These are phyloP conservation scores for Caenorhabditis brenneri DNA, from an alignment of 1,140 invertebrate species.

Conservation along the genomic window DNA sequence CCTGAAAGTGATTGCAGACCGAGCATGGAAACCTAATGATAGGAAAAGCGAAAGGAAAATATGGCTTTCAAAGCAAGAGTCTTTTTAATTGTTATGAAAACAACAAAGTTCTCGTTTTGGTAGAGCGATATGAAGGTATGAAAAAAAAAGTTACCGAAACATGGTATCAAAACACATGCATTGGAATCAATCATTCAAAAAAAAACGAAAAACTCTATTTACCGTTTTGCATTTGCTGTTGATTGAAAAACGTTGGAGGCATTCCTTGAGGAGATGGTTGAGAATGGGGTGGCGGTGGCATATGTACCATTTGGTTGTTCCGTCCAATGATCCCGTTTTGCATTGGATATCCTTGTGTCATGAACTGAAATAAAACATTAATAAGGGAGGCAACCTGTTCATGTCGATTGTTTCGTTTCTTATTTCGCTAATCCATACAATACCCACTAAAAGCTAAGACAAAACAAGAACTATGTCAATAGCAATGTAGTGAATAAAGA, in stretches of 20 bases:
- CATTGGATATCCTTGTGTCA: neutral
- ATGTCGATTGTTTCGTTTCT: too few species aligned
- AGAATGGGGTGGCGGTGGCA: neutral
- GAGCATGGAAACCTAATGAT: neutral
- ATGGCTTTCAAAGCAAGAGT: too few species aligned
- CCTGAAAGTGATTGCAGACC: neutral
- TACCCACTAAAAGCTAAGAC: too few species aligned
- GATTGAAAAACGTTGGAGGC: neutral
- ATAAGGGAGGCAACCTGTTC: too few species aligned
- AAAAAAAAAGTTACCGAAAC: neutral
- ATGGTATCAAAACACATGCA: too few species aligned
- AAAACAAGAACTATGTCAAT: too few species aligned
- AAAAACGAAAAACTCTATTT: too few species aligned
- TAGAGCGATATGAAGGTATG: neutral
- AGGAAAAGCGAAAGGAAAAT: neutral
- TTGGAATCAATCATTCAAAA: too few species aligned
- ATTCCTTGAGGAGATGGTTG: neutral
- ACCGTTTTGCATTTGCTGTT: conserved; percentile 26
- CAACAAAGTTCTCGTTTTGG: too few species aligned
- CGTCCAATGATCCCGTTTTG: neutral
- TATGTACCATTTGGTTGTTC: neutral
- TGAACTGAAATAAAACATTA: neutral
- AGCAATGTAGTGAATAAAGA: too few species aligned
- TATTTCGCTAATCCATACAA: too few species aligned
- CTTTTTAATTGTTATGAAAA: too few species aligned